Percentiles rank a stretch among this genome's conserved stretches.
Conservation (phyloP, 2,113 vertebrate genomes). For the Etia nguti region DNA sequence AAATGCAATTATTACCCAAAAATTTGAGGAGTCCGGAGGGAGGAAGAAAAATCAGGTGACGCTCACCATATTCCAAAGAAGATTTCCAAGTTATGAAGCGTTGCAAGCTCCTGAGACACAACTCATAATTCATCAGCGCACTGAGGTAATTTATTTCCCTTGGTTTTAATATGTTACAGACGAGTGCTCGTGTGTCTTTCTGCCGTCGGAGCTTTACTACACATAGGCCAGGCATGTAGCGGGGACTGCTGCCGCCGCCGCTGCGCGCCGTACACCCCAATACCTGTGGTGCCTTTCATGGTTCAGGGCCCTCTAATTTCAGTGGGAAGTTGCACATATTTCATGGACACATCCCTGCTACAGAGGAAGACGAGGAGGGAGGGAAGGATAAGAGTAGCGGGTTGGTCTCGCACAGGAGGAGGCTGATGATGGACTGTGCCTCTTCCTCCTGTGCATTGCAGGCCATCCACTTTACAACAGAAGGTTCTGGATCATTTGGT, state of each 20-base stretch:
- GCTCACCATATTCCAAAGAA: slow-evolving; percentile 20
- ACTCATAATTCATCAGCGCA: slow-evolving; percentile 87
- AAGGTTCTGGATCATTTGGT: slow-evolving; percentile 89
- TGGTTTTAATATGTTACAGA: slow-evolving; percentile 99
- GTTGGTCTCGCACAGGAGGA: slow-evolving; percentile 78
- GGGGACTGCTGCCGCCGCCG: slow-evolving; percentile 25
- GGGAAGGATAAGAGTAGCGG: background rate
- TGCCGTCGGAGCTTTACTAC: slow-evolving; percentile 82
- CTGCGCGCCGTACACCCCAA: slow-evolving; percentile 72
- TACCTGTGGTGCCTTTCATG: slow-evolving; percentile 99
- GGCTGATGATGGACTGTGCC: slow-evolving; percentile 87
- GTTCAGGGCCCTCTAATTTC: slow-evolving; percentile 98
- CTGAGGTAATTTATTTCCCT: slow-evolving; percentile 93
- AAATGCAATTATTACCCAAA: background rate
- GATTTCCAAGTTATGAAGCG: slow-evolving; percentile 41
- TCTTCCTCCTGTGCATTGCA: slow-evolving; percentile 82
- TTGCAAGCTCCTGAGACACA: slow-evolving; percentile 72
- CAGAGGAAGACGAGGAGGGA: slow-evolving; percentile 70
- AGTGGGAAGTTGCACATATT: slow-evolving; percentile 98
- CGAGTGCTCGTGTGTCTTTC: slow-evolving; percentile 89
- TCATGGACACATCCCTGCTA: slow-evolving; percentile 82
- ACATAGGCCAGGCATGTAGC: slow-evolving; percentile 78
- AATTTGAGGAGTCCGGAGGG: background rate
- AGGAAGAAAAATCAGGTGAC: background rate
- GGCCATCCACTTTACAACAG: slow-evolving; percentile 36